phyloP scores from a whole-genome alignment of 2,888 invertebrate genomes.

The Temnothorax ravouxi region DNA sequence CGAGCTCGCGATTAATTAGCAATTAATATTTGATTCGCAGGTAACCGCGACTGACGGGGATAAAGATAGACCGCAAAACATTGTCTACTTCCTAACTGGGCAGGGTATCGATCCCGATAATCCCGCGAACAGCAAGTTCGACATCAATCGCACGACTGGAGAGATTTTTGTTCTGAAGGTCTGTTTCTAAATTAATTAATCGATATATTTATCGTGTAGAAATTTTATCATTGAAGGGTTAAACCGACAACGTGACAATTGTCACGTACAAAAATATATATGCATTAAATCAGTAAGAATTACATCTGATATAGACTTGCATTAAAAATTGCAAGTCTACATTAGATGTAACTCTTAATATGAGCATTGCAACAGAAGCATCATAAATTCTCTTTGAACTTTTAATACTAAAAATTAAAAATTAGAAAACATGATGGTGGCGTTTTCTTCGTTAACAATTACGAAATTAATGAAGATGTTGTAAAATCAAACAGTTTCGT shows the following conservation, averaged over 20 bases:
- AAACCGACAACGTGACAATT: neutral
- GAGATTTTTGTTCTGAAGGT: constrained; percentile 98
- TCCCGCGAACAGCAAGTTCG: constrained; percentile 98
- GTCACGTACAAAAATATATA: neutral
- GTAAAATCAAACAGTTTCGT: neutral
- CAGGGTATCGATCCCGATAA: constrained; percentile 98
- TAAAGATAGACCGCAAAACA: constrained; percentile 97
- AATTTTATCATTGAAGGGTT: neutral
- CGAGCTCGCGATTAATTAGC: constrained; percentile 10
- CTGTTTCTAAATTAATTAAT: neutral
- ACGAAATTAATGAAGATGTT: neutral
- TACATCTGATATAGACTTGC: too few species aligned
- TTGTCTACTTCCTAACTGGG: constrained; percentile 97
- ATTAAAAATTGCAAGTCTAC: neutral
- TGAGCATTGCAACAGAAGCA: neutral
- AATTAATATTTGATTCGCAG: constrained; percentile 87
- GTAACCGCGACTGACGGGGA: constrained; percentile 98
- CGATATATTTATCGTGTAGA: neutral
- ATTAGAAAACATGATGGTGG: neutral
- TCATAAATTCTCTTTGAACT: neutral
- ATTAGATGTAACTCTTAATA: neutral
- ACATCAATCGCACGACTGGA: constrained; percentile 97
- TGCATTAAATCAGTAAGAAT: too few species aligned
- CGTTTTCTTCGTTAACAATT: neutral
- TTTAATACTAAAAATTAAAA: neutral